Percentiles rank a stretch among this genome's conserved stretches.
Evolutionary conservation across 2,113 vertebrate genomes (phyloP).

Genomic region (Lathamus discolor): DNA sequence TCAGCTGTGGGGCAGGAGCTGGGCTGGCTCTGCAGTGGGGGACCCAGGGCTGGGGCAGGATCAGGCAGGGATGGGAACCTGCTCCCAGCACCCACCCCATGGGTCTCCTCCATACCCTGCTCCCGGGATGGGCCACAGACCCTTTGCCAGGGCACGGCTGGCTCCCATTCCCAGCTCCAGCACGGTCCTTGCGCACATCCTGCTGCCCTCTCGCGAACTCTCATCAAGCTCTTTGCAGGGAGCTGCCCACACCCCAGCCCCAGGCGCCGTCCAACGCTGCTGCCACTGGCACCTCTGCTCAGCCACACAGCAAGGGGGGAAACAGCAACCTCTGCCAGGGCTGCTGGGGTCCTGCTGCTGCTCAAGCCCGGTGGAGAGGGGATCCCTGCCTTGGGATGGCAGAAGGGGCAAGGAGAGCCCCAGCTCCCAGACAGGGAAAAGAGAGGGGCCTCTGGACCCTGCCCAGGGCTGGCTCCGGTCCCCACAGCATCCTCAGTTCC

Average conservation of each 20-base stretch:
- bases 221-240: not conserved
- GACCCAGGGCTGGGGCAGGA: accelerated
- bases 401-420: not conserved
- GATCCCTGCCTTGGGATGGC: not conserved
- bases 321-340: not conserved
- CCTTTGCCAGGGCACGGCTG: accelerated
- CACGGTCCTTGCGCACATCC: accelerated
- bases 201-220: not conserved
- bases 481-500: not conserved
- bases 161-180: not conserved
- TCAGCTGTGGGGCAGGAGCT: accelerated
- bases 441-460: not conserved
- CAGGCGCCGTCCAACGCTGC: accelerated
- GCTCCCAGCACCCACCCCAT: not conserved
- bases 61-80: not conserved
- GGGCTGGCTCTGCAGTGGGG: not conserved
- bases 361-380: accelerated
- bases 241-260: not conserved
- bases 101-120: not conserved
- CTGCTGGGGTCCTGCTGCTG: not conserved
- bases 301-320: accelerated
- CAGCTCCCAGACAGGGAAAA: not conserved
- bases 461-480: accelerated
- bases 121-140: accelerated
- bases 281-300: accelerated